Conservation (phyloP, 2,888 invertebrate species). For the Macaria liturata region DNA sequence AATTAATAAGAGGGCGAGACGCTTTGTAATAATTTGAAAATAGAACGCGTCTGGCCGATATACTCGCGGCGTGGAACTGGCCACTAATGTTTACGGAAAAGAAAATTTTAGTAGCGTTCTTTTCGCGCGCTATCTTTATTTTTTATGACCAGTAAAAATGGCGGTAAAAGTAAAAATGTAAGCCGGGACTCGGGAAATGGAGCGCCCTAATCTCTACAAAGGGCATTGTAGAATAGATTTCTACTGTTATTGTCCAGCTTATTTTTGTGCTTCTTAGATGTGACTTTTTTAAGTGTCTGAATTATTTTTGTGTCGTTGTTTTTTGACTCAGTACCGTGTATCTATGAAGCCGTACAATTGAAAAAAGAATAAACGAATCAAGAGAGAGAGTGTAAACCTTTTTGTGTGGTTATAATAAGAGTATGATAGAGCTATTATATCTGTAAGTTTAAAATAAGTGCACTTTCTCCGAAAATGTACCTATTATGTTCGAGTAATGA, state of each 20-base stretch:
- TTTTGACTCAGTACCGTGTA: too few species aligned
- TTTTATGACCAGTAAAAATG: conserved; percentile 23
- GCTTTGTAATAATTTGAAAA: conserved; percentile 60
- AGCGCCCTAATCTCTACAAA: conserved; percentile 16
- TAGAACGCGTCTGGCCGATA: conserved; percentile 53
- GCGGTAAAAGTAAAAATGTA: conserved; percentile 5
- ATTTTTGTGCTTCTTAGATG: not conserved
- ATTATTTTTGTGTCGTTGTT: too few species aligned
- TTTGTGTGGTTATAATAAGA: too few species aligned
- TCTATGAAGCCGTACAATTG: too few species aligned
- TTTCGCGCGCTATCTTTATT: conserved; percentile 26
- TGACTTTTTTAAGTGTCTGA: not conserved
- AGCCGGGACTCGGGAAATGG: conserved; percentile 12
- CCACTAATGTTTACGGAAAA: conserved; percentile 31
- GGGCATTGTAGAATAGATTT: conserved; percentile 13
- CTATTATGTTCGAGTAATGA: conserved; percentile 1
- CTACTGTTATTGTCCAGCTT: conserved; percentile 1
- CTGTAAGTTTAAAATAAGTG: too few species aligned
- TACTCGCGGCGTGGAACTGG: conserved; percentile 29
- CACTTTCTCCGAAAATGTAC: conserved; percentile 6
- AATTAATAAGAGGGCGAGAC: conserved; percentile 63
- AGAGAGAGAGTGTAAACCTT: too few species aligned
- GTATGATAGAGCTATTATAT: too few species aligned
- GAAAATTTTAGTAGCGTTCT: conserved; percentile 27
- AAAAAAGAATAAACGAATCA: too few species aligned